Evolutionary conservation across 2,888 invertebrate species (phyloP).

Genomic region (Synanthedon formicaeformis): DNA sequence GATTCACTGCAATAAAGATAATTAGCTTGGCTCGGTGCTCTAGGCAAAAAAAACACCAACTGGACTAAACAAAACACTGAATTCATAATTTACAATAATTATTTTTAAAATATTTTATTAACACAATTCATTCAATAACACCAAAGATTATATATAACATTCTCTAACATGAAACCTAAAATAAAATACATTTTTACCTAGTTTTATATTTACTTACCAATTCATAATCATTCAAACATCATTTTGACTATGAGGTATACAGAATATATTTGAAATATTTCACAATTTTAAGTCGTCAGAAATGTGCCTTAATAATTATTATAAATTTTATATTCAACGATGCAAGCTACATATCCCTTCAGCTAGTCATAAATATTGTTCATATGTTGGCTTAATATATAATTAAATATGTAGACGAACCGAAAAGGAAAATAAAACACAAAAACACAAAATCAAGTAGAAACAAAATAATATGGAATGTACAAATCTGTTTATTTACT

Average conservation of each 20-base stretch:
- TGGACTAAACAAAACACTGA: constrained; percentile 42
- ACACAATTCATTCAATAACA: constrained; percentile 73
- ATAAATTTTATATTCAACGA: constrained; percentile 17
- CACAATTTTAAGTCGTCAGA: constrained; percentile 57
- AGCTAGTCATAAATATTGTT: constrained; percentile 26
- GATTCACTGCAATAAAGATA: too few relatives aligned
- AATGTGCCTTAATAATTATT: constrained; percentile 25
- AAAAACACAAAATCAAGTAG: constrained; percentile 56
- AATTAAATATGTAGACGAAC: constrained; percentile 17
- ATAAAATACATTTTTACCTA: constrained; percentile 67
- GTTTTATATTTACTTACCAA: constrained; percentile 52
- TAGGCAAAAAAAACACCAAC: constrained; percentile 4
- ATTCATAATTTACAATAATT: constrained; percentile 52
- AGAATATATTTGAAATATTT: constrained; percentile 60
- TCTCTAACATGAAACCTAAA: constrained; percentile 71
- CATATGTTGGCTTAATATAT: constrained; percentile 28
- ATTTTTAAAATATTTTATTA: constrained; percentile 72
- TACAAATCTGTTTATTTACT: constrained; percentile 81
- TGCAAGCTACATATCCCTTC: constrained; percentile 13
- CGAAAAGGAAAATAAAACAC: constrained; percentile 65
- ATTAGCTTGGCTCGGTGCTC: too few relatives aligned
- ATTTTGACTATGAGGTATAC: constrained; percentile 67
- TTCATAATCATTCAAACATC: constrained; percentile 70
- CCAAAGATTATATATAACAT: constrained; percentile 71
- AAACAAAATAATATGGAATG: constrained; percentile 83